Evolutionary conservation across 2,113 vertebrate genomes (phyloP).

Genomic region (Danio rerio): DNA sequence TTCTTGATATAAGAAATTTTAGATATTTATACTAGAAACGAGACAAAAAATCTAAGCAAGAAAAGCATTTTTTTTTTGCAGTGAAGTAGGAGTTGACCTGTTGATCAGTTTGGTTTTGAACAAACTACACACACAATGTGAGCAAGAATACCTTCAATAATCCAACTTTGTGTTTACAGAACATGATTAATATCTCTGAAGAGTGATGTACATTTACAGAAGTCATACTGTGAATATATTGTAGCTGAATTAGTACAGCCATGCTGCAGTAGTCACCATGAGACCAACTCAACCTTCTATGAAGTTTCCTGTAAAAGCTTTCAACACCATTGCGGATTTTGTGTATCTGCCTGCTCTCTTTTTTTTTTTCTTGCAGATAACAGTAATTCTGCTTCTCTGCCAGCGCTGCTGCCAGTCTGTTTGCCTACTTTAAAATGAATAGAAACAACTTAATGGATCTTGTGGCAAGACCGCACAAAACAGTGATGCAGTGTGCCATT

Average conservation of each 20-base stretch:
- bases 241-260: not conserved
- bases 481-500: constrained; percentile 54
- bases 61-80: too few species aligned
- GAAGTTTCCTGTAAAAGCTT: constrained; percentile 18
- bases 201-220: not conserved
- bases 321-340: not conserved
- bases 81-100: too few species aligned
- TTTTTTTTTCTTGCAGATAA: constrained; percentile 38
- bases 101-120: not conserved
- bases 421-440: constrained; percentile 42
- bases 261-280: not conserved
- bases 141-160: not conserved
- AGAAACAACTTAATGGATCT: constrained; percentile 53
- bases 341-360: not conserved
- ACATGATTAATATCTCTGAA: not conserved
- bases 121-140: not conserved
- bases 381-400: constrained; percentile 19
- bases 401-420: constrained; percentile 7
- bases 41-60: too few species aligned
- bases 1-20: too few species aligned
- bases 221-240: not conserved
- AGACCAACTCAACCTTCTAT: not conserved
- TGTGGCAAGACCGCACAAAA: constrained; percentile 32
- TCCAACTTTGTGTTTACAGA: not conserved
- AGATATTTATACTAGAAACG: too few species aligned